phyloP scores from a whole-genome alignment of 2,888 invertebrate genomes.

The Chymomyza caudatula region DNA sequence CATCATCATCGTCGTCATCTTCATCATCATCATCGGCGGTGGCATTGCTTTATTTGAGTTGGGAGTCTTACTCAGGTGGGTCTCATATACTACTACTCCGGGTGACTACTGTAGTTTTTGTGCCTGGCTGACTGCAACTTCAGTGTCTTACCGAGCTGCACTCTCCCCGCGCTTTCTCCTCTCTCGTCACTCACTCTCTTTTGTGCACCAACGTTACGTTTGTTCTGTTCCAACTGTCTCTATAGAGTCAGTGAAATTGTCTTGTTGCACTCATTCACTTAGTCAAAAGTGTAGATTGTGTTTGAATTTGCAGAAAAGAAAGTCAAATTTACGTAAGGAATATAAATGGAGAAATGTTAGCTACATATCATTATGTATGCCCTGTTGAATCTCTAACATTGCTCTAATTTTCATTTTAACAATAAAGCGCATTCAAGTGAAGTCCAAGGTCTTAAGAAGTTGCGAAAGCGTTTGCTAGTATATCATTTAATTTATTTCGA shows the following conservation, averaged over 20 bases:
- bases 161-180: not conserved
- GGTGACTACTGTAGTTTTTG: not conserved
- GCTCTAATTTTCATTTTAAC: not conserved
- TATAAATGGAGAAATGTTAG: not conserved
- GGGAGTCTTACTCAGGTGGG: slow-evolving; percentile 6
- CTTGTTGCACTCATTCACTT: slow-evolving; percentile 38
- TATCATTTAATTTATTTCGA: not conserved
- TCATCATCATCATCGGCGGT: slow-evolving; percentile 15
- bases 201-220: slow-evolving; percentile 61
- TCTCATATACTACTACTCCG: not conserved
- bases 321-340: slow-evolving; percentile 57
- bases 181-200: not conserved
- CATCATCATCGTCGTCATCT: slow-evolving; percentile 15
- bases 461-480: no score
- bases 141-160: not conserved
- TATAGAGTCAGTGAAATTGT: slow-evolving; percentile 47
- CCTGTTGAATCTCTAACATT: not conserved
- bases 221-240: slow-evolving; percentile 63
- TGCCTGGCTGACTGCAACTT: not conserved
- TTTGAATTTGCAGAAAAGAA: slow-evolving; percentile 56
- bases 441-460: not conserved
- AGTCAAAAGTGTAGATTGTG: slow-evolving; percentile 41
- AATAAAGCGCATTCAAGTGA: not conserved
- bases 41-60: slow-evolving; percentile 54
- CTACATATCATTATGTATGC: not conserved